phyloP scores from a whole-genome alignment of 2,888 invertebrate genomes.

The Dendrolimus pini region DNA sequence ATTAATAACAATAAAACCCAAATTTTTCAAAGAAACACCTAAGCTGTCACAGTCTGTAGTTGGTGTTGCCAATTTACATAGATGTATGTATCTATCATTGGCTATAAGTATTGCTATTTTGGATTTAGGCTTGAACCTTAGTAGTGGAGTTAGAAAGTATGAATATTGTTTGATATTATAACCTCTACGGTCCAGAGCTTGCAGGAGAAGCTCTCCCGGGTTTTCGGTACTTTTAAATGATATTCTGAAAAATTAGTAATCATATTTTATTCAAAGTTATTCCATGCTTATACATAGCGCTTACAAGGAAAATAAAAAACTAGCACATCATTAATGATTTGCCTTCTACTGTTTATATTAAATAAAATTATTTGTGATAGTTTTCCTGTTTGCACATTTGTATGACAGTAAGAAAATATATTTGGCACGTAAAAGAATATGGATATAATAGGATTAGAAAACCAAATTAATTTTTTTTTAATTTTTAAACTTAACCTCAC shows the following conservation, averaged over 20 bases:
- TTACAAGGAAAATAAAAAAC: too few relatives aligned
- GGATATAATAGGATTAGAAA: too few relatives aligned
- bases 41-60: constrained; percentile 57
- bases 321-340: too few relatives aligned
- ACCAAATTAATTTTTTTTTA: too few relatives aligned
- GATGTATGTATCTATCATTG: constrained; percentile 54
- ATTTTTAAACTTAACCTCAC: too few relatives aligned
- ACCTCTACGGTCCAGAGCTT: constrained; percentile 46
- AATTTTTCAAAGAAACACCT: constrained; percentile 38
- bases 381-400: too few relatives aligned
- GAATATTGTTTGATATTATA: constrained; percentile 36
- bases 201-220: constrained; percentile 54
- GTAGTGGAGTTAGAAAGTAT: constrained; percentile 28
- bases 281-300: too few relatives aligned
- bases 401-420: too few relatives aligned
- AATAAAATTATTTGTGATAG: too few relatives aligned
- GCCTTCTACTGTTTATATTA: too few relatives aligned
- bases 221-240: constrained; percentile 29
- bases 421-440: too few relatives aligned
- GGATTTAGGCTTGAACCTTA: constrained; percentile 41
- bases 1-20: constrained; percentile 53
- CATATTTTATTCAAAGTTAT: constrained; percentile 40
- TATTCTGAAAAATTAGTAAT: constrained; percentile 32
- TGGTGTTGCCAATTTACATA: constrained; percentile 59
- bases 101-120: constrained; percentile 66